phyloP scores from a whole-genome alignment of 2,113 vertebrate genomes.

The Steatornis caripensis region DNA sequence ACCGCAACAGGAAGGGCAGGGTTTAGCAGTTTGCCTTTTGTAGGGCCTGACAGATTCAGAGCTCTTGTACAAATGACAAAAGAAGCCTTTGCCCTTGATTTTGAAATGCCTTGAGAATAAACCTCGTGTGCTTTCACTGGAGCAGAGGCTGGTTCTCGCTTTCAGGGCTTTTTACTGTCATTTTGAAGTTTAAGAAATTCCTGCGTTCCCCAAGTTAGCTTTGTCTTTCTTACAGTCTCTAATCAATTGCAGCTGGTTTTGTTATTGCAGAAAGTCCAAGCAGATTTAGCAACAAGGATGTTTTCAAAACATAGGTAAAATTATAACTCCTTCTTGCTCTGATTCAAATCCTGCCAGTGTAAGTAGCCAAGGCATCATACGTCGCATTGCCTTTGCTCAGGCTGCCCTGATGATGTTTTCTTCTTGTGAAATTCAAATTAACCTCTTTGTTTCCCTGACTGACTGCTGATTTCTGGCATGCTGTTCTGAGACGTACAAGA shows the following conservation, averaged over 20 bases:
- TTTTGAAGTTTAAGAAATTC: not conserved
- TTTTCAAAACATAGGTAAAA: conserved; percentile 47
- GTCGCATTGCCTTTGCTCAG: not conserved
- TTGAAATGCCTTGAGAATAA: not conserved
- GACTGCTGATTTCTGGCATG: not conserved
- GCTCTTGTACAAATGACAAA: not conserved
- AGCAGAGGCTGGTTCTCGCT: not conserved
- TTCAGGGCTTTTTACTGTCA: not conserved
- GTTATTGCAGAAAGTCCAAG: not conserved
- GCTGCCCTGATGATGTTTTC: not conserved
- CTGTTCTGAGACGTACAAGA: not conserved
- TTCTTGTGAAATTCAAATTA: not conserved
- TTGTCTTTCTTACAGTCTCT: not conserved
- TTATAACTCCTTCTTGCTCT: not conserved
- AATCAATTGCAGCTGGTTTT: not conserved
- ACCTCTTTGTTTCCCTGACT: not conserved
- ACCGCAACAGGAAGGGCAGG: not conserved
- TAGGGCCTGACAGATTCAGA: not conserved
- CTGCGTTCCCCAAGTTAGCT: not conserved
- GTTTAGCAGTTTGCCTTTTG: not conserved
- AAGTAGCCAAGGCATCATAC: not conserved
- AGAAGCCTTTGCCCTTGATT: conserved; percentile 20
- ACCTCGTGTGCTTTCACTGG: not conserved
- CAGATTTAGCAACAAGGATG: conserved; percentile 32
- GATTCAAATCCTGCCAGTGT: not conserved